These are phyloP conservation scores for Scolopax rusticola DNA, from an alignment of 2,797 vertebrate species.

Conservation along the genomic window DNA sequence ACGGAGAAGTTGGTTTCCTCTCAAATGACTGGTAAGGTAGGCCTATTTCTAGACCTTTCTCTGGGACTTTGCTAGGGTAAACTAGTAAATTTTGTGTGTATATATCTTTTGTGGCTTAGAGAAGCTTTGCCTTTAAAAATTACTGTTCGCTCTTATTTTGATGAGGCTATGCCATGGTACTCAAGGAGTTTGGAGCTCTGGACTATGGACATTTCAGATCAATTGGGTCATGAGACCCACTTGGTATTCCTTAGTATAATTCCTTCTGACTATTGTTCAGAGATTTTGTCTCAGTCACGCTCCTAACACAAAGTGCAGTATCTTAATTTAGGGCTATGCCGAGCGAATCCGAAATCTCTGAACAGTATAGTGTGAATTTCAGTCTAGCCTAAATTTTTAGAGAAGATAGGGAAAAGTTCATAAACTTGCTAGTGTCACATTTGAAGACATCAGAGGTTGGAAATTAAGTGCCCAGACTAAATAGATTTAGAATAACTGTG, in stretches of 20 bases:
- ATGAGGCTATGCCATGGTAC: neutral
- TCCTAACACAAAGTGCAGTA: neutral
- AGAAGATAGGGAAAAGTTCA: neutral
- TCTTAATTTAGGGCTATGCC: neutral
- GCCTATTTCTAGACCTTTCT: neutral
- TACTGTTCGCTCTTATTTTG: neutral
- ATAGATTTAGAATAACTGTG: neutral
- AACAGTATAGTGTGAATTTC: neutral
- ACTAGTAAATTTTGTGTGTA: accelerated
- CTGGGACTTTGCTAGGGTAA: neutral
- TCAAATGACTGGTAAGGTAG: neutral
- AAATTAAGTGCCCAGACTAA: neutral
- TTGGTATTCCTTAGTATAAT: neutral
- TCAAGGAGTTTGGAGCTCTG: neutral
- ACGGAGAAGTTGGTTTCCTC: neutral
- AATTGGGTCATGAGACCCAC: neutral
- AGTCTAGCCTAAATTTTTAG: neutral
- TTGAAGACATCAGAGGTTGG: neutral
- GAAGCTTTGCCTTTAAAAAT: neutral
- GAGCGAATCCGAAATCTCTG: neutral
- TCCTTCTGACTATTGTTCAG: neutral
- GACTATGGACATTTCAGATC: neutral
- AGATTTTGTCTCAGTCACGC: neutral
- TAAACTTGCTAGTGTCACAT: neutral
- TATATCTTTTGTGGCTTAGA: neutral